phyloP scores from a whole-genome alignment of 2,888 invertebrate genomes.

The Phragmatobia fuliginosa region DNA sequence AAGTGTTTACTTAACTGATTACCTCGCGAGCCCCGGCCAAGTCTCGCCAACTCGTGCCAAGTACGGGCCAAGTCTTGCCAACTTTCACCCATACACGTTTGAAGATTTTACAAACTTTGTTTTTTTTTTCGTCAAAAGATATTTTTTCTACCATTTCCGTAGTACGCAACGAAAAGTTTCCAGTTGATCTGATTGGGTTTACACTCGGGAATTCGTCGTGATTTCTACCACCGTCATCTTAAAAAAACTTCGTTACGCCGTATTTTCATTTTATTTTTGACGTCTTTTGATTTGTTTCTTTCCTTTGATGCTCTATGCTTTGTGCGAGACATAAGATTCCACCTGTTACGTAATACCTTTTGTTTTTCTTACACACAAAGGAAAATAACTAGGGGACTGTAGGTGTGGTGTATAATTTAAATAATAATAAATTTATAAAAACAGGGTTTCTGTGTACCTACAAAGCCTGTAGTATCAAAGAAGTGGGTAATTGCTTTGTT shows the following conservation, averaged over 20 bases:
- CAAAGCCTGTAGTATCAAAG: background rate
- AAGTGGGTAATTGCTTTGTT: background rate
- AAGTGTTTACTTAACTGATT: constrained; percentile 54
- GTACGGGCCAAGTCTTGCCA: constrained; percentile 24
- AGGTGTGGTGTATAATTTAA: constrained; percentile 8
- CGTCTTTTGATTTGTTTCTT: constrained; percentile 40
- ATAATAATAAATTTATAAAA: background rate
- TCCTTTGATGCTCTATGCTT: constrained; percentile 38
- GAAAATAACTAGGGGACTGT: constrained; percentile 5
- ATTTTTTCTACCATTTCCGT: constrained; percentile 32
- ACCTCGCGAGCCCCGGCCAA: constrained; percentile 37
- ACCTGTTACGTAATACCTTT: constrained; percentile 21
- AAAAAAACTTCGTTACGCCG: constrained; percentile 34
- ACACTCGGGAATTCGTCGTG: constrained; percentile 37
- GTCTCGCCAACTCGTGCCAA: constrained; percentile 27
- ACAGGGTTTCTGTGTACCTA: background rate
- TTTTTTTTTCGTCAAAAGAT: constrained; percentile 41
- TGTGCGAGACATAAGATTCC: constrained; percentile 22
- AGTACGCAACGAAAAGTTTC: constrained; percentile 39
- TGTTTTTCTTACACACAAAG: constrained; percentile 20
- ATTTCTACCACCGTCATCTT: constrained; percentile 43
- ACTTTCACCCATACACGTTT: constrained; percentile 45
- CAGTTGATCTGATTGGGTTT: constrained; percentile 44
- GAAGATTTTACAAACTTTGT: constrained; percentile 38
- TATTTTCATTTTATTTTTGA: constrained; percentile 33